These are phyloP conservation scores for Magallana ariakensis DNA, from an alignment of 1,140 invertebrate genomes.

Conservation along the genomic window DNA sequence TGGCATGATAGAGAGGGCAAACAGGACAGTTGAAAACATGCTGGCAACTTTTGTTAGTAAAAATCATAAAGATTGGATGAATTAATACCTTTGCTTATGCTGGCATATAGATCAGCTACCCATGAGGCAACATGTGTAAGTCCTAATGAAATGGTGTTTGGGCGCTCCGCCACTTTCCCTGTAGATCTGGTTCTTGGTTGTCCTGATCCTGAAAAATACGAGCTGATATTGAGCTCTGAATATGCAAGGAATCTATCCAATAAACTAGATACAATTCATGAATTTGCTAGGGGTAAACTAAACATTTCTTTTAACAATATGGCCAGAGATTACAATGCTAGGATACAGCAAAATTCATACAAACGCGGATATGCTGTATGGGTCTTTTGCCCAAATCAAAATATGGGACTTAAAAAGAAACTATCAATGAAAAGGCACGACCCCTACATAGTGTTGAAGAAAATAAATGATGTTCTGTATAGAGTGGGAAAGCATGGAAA, in stretches of 20 bases:
- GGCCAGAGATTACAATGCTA: constrained; percentile 15
- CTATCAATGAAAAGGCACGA: too few relatives aligned
- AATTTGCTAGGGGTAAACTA: constrained; percentile 20
- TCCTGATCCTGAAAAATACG: not conserved
- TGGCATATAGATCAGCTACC: constrained; percentile 39
- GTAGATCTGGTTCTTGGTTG: constrained; percentile 38
- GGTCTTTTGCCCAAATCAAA: too few relatives aligned
- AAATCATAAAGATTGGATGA: too few relatives aligned
- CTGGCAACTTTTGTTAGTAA: too few relatives aligned
- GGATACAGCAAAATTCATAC: not conserved
- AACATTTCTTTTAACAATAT: not conserved
- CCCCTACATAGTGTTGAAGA: too few relatives aligned
- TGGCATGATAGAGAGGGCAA: too few relatives aligned
- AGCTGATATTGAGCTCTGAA: not conserved
- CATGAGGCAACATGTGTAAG: constrained; percentile 43
- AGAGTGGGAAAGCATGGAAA: too few relatives aligned
- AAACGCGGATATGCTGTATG: not conserved
- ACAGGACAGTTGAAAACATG: too few relatives aligned
- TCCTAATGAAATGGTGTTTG: constrained; percentile 48
- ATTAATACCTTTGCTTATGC: too few relatives aligned
- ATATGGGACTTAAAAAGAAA: too few relatives aligned
- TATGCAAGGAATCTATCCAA: not conserved
- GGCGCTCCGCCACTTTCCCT: constrained; percentile 38
- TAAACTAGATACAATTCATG: constrained; percentile 7
- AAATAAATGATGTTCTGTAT: too few relatives aligned